A percentile compares a stretch with the other conserved stretches of the same genome.
Evolutionary conservation across 92 coral and sea anemone species (phyloP).

Genomic region (Micromussa lordhowensis): DNA sequence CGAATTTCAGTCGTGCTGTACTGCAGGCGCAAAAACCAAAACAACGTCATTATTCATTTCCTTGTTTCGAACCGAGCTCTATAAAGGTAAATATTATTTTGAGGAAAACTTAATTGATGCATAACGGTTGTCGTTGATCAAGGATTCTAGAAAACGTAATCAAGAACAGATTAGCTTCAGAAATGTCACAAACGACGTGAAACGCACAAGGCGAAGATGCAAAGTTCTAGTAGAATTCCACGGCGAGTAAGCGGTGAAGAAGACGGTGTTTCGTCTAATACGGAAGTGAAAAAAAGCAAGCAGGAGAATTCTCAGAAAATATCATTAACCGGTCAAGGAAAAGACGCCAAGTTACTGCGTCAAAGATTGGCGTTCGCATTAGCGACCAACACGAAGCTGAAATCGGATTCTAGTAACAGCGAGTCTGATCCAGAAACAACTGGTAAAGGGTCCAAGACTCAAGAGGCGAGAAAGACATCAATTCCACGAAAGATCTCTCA

Average conservation of each 20-base stretch:
- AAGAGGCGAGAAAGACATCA: conserved; percentile 25
- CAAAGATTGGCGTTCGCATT: conserved; percentile 57
- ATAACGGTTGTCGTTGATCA: neutral
- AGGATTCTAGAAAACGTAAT: conserved; percentile 1
- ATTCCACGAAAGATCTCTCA: conserved; percentile 29
- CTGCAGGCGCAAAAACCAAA: neutral
- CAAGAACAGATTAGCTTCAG: neutral
- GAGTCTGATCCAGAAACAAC: conserved; percentile 31
- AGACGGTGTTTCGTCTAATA: neutral
- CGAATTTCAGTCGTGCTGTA: neutral
- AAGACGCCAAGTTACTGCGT: conserved; percentile 46
- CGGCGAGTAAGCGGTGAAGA: conserved; percentile 3
- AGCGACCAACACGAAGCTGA: conserved; percentile 35
- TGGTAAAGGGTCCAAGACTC: neutral
- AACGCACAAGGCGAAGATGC: neutral
- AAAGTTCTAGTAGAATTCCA: conserved; percentile 26
- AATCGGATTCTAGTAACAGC: conserved; percentile 28
- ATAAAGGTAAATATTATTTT: neutral
- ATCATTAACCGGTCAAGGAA: conserved; percentile 51
- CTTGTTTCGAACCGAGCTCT: neutral
- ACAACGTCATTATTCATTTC: neutral
- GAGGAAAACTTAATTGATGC: conserved; percentile 4
- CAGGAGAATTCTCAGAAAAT: neutral
- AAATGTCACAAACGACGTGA: neutral
- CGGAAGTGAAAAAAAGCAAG: neutral